Conservation (phyloP, 2,797 vertebrate species). For the Pyrocephalus nanus region DNA sequence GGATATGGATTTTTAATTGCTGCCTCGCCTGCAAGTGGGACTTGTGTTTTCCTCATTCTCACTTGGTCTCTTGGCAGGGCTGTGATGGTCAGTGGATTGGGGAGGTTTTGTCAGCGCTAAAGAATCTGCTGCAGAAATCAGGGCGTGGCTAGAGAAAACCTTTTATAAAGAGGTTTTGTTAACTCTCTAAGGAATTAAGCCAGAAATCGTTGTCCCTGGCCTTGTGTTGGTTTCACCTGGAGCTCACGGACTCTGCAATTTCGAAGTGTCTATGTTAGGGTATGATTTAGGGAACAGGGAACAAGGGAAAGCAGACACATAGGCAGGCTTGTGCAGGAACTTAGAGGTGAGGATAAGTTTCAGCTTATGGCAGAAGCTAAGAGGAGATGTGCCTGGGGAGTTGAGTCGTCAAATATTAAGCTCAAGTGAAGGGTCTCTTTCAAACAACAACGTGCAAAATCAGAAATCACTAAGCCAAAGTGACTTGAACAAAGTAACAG, state of each 20-base stretch:
- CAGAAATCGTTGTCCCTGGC: not conserved
- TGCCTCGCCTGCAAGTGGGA: not conserved
- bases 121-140: not conserved
- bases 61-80: not conserved
- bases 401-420: not conserved
- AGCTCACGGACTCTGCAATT: not conserved
- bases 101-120: conserved; percentile 17
- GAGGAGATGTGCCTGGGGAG: not conserved
- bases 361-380: not conserved
- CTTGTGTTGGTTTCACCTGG: not conserved
- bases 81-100: not conserved
- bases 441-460: not conserved
- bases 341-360: not conserved
- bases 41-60: conserved; percentile 15
- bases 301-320: not conserved
- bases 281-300: not conserved
- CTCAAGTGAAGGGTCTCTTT: not conserved
- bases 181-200: not conserved
- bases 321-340: not conserved
- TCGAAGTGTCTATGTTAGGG: not conserved
- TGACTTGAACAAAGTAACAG: not conserved
- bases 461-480: not conserved
- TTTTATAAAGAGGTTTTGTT: not conserved
- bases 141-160: not conserved
- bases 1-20: not conserved